Base-by-base conservation (phyloP, 2,797 vertebrate species). In the Cryptoblepharus egeriae region DNA sequence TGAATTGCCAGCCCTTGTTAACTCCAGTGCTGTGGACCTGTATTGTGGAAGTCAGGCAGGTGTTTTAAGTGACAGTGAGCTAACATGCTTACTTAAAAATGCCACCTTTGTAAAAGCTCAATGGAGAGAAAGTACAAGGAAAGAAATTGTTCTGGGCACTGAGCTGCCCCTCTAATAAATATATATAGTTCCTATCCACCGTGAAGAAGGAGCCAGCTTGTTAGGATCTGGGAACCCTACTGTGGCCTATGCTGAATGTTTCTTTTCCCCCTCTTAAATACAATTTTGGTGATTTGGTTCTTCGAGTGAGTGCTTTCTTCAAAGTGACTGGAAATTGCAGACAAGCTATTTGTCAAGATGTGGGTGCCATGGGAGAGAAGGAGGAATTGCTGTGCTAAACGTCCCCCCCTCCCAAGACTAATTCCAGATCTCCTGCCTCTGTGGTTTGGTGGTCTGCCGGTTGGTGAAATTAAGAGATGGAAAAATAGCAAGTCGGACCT, bases 1-100 rank as follows among this genome's bases (percentile, higher is more conserved):
- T 75, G 69, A 79, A 88, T 89, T 76, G 18, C 32, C 82, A 67
- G 77, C 87, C 90, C 88, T 89, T 90, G 80, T 87, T 87, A 81
- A 72, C 74, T 87, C 39, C 52, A 69, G 3, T 1, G 73, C 85
- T 77, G 61, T 84, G 90, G 90, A 73, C 82, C 89, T 88, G 13
- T 75, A 67, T 85, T 89, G 88, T 81, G 81, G 90, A 86, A 90
- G 83, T 35, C 80, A 77, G 86, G 84, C 81, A 61, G 71, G 89
- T 85, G 89, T 90, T 90, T 90, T 90, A 93, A 90, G 91, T 94
- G 92, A 91, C 73, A 52, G 85, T 71, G 84, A 88, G 9, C 55
- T 58, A 58, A 68, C 83, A 85, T 55, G 81, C 85, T 88, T 81
- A 9, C 81, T 90, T 88, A 92, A 82, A 86, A 39, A 88, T 78